Evolutionary conservation across 1,140 invertebrate species (phyloP), one percentile per base, ranked within the genome.

Genomic region (Ganaspis sp.): DNA sequence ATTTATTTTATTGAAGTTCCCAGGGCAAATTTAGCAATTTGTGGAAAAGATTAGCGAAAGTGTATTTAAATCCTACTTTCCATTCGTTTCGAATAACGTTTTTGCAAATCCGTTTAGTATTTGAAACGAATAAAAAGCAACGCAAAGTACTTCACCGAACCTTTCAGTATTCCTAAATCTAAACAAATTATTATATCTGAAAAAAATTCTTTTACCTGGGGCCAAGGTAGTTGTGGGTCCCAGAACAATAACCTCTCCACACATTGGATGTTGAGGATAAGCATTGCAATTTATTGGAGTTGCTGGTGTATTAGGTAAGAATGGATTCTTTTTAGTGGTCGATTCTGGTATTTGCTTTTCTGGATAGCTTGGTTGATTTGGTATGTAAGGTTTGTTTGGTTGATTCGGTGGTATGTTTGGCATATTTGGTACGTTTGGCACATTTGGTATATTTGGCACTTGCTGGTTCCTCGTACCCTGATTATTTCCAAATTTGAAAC

Each of bases 201-300:
- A 49, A 58, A 6, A 64, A 26, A 64, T 40, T 42, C 1, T 4
- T 19, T 26, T 40, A 70, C 38, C 69, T 40, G 69, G 37, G 9
- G 37, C 1, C 9, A 2, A n/a, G 40, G 29, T 12, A 29, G 23
- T 64, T 64, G 58, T 64, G 0, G 58, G 29, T 4, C 23, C 58
- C 15, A n/a, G 58, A 19, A 54, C 12, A 11, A 54, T 26, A 29
- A 26, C 15, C 15, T 64, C 58, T 29, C 58, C 58, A 64, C 58
- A 64, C 58, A 64, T 64, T n/a, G 58, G 58, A 29, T 64, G 58
- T 64, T 26, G 23, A 5, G 58, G 23, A 64, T 64, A 64, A 64
- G 11, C 8, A 64, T 64, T 64, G 23, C 58, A 64, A 64, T 64
- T 64, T 29, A 71, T 38, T 40, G 74, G 54, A 17, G 15, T 19